Evolutionary conservation across 2,888 invertebrate genomes (phyloP), one percentile per base, ranked within the genome.

Genomic region (Dermolepida albohirtum): DNA sequence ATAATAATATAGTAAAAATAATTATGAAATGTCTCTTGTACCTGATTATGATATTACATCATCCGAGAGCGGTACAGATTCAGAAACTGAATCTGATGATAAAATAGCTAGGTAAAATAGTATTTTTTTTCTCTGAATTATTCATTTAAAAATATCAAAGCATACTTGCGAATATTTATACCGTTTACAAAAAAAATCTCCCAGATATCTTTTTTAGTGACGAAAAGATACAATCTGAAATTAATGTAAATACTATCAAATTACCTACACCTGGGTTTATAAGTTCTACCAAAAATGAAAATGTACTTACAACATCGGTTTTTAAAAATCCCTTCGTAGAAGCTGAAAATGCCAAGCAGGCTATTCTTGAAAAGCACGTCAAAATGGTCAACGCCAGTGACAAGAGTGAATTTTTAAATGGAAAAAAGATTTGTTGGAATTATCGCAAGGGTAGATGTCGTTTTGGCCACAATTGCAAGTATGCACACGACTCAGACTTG

Each of bases 391-490:
- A 87, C 80, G 87, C 88, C 72, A 89, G 89, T 80, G 89, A 89
- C 73, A 89, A 90, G n/a, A 74, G 79, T 5, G 89, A 89, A 76
- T 89, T 90, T 83, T 93, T 94, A 75, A 95, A 95, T 79, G 95
- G 94, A 0, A 93, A 92, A 77, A 93, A 92, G 80, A 92, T 96
- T 70, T 97, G 97, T 82, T 96, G 95, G 94, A 96, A 95, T 83
- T 95, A 95, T 80, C 87, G 94, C 41, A 95, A 95, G 80, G 96
- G 96, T 0, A 88, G 92, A 34, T 97, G 97, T 81, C 87, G 94
- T 59, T 96, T 95, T 83, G 96, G 96, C 0, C 94, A 94, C 78
- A 95, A 93, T 77, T 97, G 97, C 81, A 93, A 93, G 75, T 97
- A 91, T 82, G 95, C 95, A 0, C 96, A 97, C 82, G 95, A 95